Percentiles rank a stretch among this genome's conserved stretches.
These are phyloP conservation scores for Pachycephala philippinensis DNA, from an alignment of 2,113 vertebrate genomes.

Conservation along the genomic window DNA sequence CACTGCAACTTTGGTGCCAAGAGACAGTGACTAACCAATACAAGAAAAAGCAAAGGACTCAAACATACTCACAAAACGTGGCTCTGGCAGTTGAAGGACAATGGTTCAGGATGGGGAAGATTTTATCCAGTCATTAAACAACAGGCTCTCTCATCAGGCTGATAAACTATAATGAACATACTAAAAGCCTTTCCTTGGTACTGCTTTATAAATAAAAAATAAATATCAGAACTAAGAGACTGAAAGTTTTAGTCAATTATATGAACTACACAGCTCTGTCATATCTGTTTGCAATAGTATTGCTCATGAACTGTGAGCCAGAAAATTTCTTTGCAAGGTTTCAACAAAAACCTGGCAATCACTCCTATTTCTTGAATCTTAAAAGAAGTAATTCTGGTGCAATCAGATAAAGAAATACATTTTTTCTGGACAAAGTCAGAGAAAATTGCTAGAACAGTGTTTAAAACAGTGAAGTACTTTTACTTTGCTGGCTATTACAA, in stretches of 20 bases:
- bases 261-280: not conserved
- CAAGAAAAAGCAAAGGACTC: not conserved
- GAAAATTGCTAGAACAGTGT: not conserved
- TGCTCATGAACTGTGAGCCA: not conserved
- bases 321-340: not conserved
- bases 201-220: not conserved
- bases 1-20: not conserved
- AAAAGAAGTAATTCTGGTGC: not conserved
- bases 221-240: not conserved
- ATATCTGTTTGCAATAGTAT: not conserved
- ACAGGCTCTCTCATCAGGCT: not conserved
- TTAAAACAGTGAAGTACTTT: not conserved
- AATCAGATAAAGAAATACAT: not conserved
- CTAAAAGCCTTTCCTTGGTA: not conserved
- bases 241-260: not conserved
- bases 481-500: not conserved
- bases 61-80: not conserved
- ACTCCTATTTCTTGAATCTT: not conserved
- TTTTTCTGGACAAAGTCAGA: not conserved
- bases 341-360: not conserved
- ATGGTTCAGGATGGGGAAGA: not conserved
- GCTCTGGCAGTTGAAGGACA: slow-evolving; percentile 6
- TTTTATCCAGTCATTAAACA: not conserved
- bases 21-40: not conserved
- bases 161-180: not conserved